A percentile compares a stretch with the other conserved stretches of the same genome.
These are phyloP conservation scores for Mesocricetus auratus DNA, from an alignment of 2,113 vertebrate species.

Conservation along the genomic window DNA sequence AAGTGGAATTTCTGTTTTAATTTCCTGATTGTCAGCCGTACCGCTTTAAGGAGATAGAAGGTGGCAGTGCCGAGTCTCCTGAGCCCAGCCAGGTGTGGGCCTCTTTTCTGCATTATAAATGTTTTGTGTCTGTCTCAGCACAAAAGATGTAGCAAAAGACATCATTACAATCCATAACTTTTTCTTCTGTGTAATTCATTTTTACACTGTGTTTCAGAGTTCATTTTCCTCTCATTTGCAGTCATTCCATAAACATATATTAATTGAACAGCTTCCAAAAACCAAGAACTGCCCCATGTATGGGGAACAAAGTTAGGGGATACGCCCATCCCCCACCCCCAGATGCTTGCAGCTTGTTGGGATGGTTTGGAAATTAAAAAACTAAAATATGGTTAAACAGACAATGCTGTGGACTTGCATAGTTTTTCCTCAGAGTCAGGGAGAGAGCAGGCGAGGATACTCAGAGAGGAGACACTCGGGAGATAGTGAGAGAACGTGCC, in stretches of 20 bases:
- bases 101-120: not conserved
- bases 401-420: not conserved
- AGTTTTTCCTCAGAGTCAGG: not conserved
- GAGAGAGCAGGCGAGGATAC: not conserved
- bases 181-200: not conserved
- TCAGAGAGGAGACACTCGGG: not conserved
- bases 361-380: not conserved
- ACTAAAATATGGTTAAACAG: not conserved
- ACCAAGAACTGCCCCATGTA: not conserved
- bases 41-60: not conserved
- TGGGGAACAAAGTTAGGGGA: not conserved
- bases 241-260: slow-evolving; percentile 2
- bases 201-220: not conserved
- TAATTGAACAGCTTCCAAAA: not conserved
- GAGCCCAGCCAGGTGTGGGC: not conserved
- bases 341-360: not conserved
- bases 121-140: not conserved
- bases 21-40: not conserved
- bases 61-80: not conserved
- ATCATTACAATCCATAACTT: not conserved
- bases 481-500: not conserved
- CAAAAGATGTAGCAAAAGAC: not conserved
- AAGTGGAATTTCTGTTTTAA: slow-evolving; percentile 19
- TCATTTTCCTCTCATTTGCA: not conserved
- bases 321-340: not conserved